Base-by-base conservation (phyloP, 2,113 vertebrate species). In the Seriola rivoliana region DNA sequence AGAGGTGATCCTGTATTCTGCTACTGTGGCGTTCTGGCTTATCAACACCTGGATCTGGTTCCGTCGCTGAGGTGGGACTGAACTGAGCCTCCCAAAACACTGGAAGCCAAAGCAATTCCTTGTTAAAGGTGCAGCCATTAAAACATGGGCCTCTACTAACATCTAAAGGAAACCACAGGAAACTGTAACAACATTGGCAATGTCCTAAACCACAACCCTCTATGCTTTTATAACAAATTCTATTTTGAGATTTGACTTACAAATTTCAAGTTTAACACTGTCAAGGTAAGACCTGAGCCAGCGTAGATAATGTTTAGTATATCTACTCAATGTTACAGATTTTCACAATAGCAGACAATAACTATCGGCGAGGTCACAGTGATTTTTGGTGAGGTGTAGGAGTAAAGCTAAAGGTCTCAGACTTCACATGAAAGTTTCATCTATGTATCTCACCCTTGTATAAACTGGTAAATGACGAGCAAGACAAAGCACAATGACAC, bases 31-130 rank as follows among this genome's bases (percentile, higher is more conserved):
- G 0, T 98, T 99, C 93, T 99, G 98, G 97, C 95, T 99, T 52
- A 95, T 99, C 72, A 99, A 98, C 72, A 97, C 97, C 85, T 99
- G 98, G 98, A 96, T 98, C 67, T 99, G 97, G 97, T 96, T 98
- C 86, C 96, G 98, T 59, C 97, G 97, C 93, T 99, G 96, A 92
- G 25, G 91, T 2, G 80, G 76, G 65, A 50, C 12, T 13, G 17
- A 52, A 80, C 19, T 2, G 29, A 72, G n/a, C 67, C 23, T 80
- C 77, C 60, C 57, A 70, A 85, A 86, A 82, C 79, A 74, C 60
- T 85, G 69, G 52, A 86, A 81, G 74, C 79, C 73, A 73, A 84
- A 85, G 68, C 74, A 83, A 80, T 60, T 89, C 77, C 67, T 82
- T 83, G 68, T 84, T 85, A 29, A 48, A 72, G 59, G 58, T 71